phyloP scores from a whole-genome alignment of 2,888 invertebrate genomes.

The Lycia hirtaria region DNA sequence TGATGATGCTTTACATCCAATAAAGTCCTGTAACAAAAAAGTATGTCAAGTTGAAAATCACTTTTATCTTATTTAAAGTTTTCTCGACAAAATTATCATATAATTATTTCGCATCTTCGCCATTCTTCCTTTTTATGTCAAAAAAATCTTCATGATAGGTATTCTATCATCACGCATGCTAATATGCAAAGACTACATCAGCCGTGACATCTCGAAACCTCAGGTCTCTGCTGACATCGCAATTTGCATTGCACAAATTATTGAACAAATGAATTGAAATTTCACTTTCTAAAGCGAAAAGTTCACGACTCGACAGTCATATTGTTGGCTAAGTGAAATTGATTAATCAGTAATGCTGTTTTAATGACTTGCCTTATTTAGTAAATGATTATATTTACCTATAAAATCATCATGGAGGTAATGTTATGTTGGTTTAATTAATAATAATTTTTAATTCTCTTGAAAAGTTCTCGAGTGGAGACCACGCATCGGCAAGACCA shows the following conservation, averaged over 20 bases:
- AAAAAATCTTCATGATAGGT: too few species aligned
- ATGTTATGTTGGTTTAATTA: too few species aligned
- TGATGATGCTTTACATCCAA: too few species aligned
- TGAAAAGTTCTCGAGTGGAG: too few species aligned
- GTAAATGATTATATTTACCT: not conserved
- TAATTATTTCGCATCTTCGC: too few species aligned
- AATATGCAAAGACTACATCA: too few species aligned
- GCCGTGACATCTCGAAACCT: slow-evolving; percentile 11
- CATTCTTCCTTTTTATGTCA: too few species aligned
- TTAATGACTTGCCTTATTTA: slow-evolving; percentile 7
- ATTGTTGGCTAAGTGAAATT: slow-evolving; percentile 47
- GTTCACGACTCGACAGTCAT: slow-evolving; percentile 38
- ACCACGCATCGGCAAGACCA: too few species aligned
- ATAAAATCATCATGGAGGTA: too few species aligned
- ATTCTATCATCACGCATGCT: too few species aligned
- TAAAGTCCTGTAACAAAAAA: not conserved
- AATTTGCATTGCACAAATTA: slow-evolving; percentile 28
- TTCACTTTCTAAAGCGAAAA: slow-evolving; percentile 51
- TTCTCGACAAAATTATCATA: too few species aligned
- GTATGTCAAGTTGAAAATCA: not conserved
- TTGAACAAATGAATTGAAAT: slow-evolving; percentile 31
- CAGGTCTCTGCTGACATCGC: slow-evolving; percentile 9
- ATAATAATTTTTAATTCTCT: too few species aligned
- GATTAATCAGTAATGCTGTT: slow-evolving; percentile 30
- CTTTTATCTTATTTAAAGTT: not conserved